Evolutionary conservation across 2,113 vertebrate genomes (phyloP).

Genomic region (Lynx canadensis): DNA sequence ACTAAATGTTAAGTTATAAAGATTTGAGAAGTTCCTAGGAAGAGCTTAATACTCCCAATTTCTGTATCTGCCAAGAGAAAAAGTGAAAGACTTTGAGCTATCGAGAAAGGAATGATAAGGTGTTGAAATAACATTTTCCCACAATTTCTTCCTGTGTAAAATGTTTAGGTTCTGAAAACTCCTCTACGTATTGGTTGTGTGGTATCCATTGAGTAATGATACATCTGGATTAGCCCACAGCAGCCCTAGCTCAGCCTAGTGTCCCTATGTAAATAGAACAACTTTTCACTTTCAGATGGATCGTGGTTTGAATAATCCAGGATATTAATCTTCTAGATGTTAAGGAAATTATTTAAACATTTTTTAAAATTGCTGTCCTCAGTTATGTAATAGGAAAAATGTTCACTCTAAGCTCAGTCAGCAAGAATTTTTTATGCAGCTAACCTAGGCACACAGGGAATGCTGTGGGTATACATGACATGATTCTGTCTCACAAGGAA

Average conservation of each 20-base stretch:
- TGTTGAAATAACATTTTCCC: constrained; percentile 16
- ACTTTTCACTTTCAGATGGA: neutral
- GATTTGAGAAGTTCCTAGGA: neutral
- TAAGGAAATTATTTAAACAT: neutral
- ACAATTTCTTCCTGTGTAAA: neutral
- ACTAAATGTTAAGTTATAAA: constrained; percentile 59
- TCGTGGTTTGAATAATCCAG: neutral
- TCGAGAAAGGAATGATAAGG: constrained; percentile 10
- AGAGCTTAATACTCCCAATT: neutral
- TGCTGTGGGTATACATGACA: neutral
- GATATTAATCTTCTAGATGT: neutral
- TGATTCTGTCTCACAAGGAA: neutral
- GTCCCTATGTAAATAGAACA: neutral
- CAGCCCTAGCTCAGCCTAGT: neutral
- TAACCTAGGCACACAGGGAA: neutral
- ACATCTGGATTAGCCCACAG: neutral
- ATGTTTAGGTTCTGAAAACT: neutral
- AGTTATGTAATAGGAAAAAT: neutral
- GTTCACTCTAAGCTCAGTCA: neutral
- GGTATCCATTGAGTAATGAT: neutral
- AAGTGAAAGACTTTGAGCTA: neutral
- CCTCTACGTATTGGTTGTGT: neutral
- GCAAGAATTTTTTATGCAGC: neutral
- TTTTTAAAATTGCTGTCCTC: neutral
- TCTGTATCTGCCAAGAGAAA: neutral